Evolutionary conservation across 1,140 invertebrate genomes (phyloP).

Genomic region (Archivesica marissinica): DNA sequence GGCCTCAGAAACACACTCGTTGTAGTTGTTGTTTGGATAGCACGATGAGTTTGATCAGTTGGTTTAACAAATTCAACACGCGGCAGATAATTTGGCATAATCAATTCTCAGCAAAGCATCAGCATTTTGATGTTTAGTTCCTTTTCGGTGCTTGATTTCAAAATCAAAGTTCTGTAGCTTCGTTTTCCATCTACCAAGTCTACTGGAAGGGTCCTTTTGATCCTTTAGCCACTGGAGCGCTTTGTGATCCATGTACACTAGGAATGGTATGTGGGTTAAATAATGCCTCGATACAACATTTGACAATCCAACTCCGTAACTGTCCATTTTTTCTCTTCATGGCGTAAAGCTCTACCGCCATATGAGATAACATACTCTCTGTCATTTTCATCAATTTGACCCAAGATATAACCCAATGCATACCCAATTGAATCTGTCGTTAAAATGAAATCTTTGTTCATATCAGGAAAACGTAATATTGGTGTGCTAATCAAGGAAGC

Average conservation of each 20-base stretch:
- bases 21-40: not conserved
- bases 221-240: conserved; percentile 45
- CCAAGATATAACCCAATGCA: conserved; percentile 71
- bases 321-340: conserved; percentile 46
- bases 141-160: not conserved
- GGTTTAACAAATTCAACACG: not conserved
- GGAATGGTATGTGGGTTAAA: conserved; percentile 48
- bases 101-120: conserved; percentile 32
- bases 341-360: conserved; percentile 81
- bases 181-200: not conserved
- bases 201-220: not conserved
- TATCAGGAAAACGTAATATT: conserved; percentile 67
- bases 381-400: conserved; percentile 72
- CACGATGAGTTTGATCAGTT: not conserved
- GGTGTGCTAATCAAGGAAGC: conserved; percentile 56
- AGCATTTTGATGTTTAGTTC: conserved; percentile 19
- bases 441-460: conserved; percentile 67
- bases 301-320: conserved; percentile 59
- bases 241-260: conserved; percentile 56
- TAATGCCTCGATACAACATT: conserved; percentile 56
- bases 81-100: too few species aligned
- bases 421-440: conserved; percentile 70
- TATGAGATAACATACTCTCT: conserved; percentile 83
- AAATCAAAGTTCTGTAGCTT: conserved; percentile 10
- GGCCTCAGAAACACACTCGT: not conserved